A percentile compares a stretch with the other conserved stretches of the same genome.
Evolutionary conservation across 2,888 invertebrate species (phyloP).

Genomic region (Ophioninae sp.): DNA sequence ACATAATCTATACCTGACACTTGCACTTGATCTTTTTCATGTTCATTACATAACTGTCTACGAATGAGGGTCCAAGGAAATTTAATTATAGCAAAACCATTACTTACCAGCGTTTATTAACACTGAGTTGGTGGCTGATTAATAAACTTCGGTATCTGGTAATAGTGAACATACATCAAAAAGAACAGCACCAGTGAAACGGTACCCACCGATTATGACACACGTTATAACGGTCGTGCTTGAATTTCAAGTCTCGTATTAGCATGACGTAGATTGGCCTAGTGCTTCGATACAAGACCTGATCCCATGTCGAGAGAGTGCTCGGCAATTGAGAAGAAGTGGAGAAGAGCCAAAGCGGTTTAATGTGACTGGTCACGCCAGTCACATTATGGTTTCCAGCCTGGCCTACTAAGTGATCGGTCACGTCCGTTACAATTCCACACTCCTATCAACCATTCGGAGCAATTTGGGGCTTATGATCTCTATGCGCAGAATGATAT

Average conservation of each 20-base stretch:
- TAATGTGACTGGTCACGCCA: slow-evolving; percentile 21
- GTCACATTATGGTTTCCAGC: slow-evolving; percentile 38
- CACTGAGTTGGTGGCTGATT: slow-evolving; percentile 23
- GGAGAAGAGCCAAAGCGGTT: slow-evolving; percentile 1
- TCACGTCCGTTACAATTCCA: slow-evolving; percentile 50
- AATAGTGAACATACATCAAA: not conserved
- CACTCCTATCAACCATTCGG: slow-evolving; percentile 28
- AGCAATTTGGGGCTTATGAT: slow-evolving; percentile 41
- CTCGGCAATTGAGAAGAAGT: slow-evolving; percentile 7
- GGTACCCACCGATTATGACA: slow-evolving; percentile 41
- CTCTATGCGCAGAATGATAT: slow-evolving; percentile 12
- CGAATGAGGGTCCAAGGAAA: not conserved
- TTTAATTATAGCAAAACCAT: slow-evolving; percentile 22
- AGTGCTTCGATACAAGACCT: slow-evolving; percentile 63
- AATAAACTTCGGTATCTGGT: not conserved
- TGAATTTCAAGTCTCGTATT: slow-evolving; percentile 72
- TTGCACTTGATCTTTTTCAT: too few species aligned
- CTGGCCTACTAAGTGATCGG: slow-evolving; percentile 32
- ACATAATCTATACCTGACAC: too few species aligned
- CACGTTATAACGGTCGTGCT: slow-evolving; percentile 69
- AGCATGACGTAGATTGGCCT: slow-evolving; percentile 21
- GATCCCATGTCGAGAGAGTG: slow-evolving; percentile 30
- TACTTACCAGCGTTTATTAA: not conserved
- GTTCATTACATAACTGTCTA: too few species aligned
- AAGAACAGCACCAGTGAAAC: not conserved